Evolutionary conservation across 2,888 invertebrate genomes (phyloP), one percentile per base, ranked within the genome.

Genomic region (Phoenoteleia sp.): DNA sequence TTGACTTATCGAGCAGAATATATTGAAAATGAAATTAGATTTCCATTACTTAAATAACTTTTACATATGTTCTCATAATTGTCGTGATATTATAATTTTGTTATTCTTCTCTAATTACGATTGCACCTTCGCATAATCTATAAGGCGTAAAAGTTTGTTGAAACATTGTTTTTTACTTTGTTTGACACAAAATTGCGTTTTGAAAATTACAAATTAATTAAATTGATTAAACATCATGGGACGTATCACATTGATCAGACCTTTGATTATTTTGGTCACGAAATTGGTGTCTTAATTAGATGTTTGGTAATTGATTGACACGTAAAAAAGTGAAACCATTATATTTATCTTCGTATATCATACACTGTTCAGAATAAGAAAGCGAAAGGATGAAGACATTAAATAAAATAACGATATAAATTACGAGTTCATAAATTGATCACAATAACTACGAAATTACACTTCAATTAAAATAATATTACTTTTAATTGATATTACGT

Each of bases 231-330:
- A 42, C 25, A 29, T 36, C 6, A 52, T 39, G 25, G 11, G 19
- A 27, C 25, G 17, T 42, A 42, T 54, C 13, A 15, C 27, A 42
- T 56, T 25, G 52, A 67, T 52, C 19, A 21, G 36, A 23, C 13
- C 36, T 69, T 54, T 42, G 54, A 19, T n/a, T 3, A 54, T 52
- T 69, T 69, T 42, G 19, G 42, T 69, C 42, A 69, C 54, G 69
- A 54, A 56, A 69, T 39, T 23, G 54, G 25, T 39, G 27, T 54
- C 17, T 66, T 66, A 54, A 69, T 69, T 54, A 54, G 54, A 54
- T 69, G 39, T 52, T 52, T 29, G 15, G 47, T 29, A 47, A 54
- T 54, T 25, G 21, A 29, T 33, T 3, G 33, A 33, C 33, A 33
- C 33, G 33, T 33, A 33, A 33, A 33, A 33, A 33, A 33, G 33